A percentile compares a stretch with the other conserved stretches of the same genome.
Conservation (phyloP, 2,888 invertebrate species). For the Agrotis puta region DNA sequence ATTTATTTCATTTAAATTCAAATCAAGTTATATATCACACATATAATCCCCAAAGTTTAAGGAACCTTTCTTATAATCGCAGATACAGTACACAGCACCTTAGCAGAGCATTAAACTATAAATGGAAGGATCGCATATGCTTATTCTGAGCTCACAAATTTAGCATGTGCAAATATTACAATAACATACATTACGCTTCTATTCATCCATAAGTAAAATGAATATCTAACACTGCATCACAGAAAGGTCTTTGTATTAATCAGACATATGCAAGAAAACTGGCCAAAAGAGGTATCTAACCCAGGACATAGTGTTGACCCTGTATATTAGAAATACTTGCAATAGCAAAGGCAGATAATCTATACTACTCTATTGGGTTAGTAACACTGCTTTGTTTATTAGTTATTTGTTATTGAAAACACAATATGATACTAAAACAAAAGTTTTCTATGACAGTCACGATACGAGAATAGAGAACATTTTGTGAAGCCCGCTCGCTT, state of each 20-base stretch:
- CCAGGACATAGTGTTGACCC: neutral
- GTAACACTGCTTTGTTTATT: neutral
- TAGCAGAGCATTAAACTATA: no score
- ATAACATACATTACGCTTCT: neutral
- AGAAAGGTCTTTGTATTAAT: neutral
- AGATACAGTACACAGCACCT: no score
- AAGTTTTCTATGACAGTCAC: neutral
- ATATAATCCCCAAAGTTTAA: no score
- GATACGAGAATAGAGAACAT: neutral
- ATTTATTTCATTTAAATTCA: no score
- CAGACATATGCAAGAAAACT: neutral
- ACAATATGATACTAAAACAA: slow-evolving; percentile 19
- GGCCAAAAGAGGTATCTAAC: neutral
- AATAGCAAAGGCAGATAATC: neutral
- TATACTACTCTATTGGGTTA: neutral
- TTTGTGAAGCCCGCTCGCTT: neutral
- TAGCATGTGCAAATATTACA: no score
- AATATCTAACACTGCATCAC: neutral
- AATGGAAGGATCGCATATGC: no score
- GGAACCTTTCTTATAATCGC: no score
- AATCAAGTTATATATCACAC: no score
- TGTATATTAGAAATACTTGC: no score
- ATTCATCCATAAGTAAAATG: neutral
- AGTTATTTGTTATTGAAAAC: slow-evolving; percentile 1
- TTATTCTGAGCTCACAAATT: no score